Evolutionary conservation across 2,888 invertebrate species (phyloP), one percentile per base, ranked within the genome.

Genomic region (Malachius bipustulatus): DNA sequence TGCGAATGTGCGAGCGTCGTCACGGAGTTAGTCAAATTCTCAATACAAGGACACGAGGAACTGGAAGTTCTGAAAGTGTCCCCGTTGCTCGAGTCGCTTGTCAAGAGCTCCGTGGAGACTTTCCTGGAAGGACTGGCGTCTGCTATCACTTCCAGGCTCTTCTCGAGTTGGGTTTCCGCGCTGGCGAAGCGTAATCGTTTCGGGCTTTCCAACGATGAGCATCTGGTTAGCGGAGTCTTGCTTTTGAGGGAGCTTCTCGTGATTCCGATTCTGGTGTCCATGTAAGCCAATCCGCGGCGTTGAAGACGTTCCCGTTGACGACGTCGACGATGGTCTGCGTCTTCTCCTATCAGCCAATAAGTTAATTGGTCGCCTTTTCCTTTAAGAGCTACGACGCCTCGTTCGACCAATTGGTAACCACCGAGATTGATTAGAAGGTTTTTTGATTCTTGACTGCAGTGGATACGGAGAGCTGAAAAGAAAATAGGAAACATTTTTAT

Each of bases 361-460:
- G 89, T 89, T 42, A 75, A 62, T 55, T 82, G 78, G 28, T 84
- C 82, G 0, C 82, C 82, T 59, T 87, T 87, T 30, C 87, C 87
- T 56, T 88, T 88, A 73, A 88, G 80, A 2, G 77, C 65, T 3
- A 87, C 73, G 16, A 82, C 52, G 0, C 88, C 88, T 1, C 88
- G 71, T 52, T 85, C 84, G 34, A 75, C 66, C 3, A 78, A 51
- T n/a, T 75, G 65, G 54, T 87, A 88, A 2, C 87, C 87, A 1
- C 82, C 81, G 12, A 87, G 55, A 41, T 73, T 71, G 42, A 77
- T 76, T 6, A 88, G 62, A 2, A 85, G 57, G 1, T 67, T 56
- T 43, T 77, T 78, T 50, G 82, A 84, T 29, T 82, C 71, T 34
- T 67, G 63, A 54, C 85, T 85, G 59, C 85, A 85, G 64, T 88